Base-by-base conservation (phyloP, 2,797 vertebrate genomes). In the Periophthalmus magnuspinnatus region DNA sequence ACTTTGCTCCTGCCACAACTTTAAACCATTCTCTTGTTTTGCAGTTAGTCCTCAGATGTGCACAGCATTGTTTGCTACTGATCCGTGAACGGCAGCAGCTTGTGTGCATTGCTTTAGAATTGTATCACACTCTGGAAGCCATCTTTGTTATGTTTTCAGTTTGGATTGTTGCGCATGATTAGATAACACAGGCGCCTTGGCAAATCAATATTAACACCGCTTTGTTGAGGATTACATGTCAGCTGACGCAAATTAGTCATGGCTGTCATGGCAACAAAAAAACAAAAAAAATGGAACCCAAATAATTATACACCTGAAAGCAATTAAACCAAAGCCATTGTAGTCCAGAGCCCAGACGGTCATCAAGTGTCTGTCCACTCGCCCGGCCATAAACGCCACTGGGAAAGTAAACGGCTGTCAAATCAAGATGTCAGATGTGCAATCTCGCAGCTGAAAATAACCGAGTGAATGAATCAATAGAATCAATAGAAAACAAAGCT, bases 331-430 rank as follows among this genome's bases (percentile, higher is more conserved):
- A 1, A 50, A 22, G 59, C 34, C n/a, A 71, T 50, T 36, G 48
- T 54, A 67, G 34, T 32, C 17, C 13, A 50, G 32, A 38, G 33
- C 13, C 22, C 54, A 71, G 65, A 55, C 19, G 50, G n/a, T 34
- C 74, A 71, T 66, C 24, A 52, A 68, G 67, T 32, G 34, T 22
- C 62, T 54, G 22, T 58, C 28, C 21, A 16, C 66, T 77, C 36
- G 59, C 24, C 67, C 59, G 24, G 45, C 7, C 2, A 28, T 61
- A 56, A 57, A 58, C 21, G 19, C 22, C 33, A 5, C 50, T 38
- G 21, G 63, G 33, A 55, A 74, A 79, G 75, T 64, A 76, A 22
- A 75, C 65, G 55, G 48, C n/a, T 74, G 71, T 80, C 69, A 79
- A 24, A 74, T 75, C 32, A 67, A 52, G 52, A 33, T 64, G 59